phyloP scores from a whole-genome alignment of 2,797 vertebrate genomes.

The Sphaeramia orbicularis region DNA sequence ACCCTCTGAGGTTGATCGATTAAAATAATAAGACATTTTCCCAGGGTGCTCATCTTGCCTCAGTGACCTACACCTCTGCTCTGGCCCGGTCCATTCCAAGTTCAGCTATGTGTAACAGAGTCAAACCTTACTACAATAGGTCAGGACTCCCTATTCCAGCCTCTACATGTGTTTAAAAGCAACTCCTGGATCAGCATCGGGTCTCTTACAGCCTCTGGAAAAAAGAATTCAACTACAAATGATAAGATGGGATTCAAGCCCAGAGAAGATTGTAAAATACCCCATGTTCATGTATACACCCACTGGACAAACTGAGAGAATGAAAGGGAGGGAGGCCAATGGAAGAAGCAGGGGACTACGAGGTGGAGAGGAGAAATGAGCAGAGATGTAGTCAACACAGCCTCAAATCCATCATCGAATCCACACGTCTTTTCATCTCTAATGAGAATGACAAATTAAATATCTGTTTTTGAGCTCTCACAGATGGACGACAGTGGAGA shows the following conservation, averaged over 20 bases:
- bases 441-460: slow-evolving; percentile 55
- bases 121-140: slow-evolving; percentile 31
- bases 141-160: slow-evolving; percentile 44
- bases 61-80: slow-evolving; percentile 45
- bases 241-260: slow-evolving; percentile 49
- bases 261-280: slow-evolving; percentile 45
- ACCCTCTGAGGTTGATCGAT: slow-evolving; percentile 74
- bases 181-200: slow-evolving; percentile 50
- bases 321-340: slow-evolving; percentile 26
- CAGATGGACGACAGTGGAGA: slow-evolving; percentile 65
- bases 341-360: slow-evolving; percentile 21
- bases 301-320: slow-evolving; percentile 25
- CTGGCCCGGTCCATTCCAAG: slow-evolving; percentile 53
- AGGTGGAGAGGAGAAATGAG: slow-evolving; percentile 23
- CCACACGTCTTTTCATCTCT: slow-evolving; percentile 52
- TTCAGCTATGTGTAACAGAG: slow-evolving; percentile 52
- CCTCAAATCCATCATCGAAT: slow-evolving; percentile 45
- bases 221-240: slow-evolving; percentile 47
- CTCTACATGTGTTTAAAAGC: slow-evolving; percentile 40
- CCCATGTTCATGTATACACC: slow-evolving; percentile 17
- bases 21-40: slow-evolving; percentile 81
- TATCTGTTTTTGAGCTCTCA: slow-evolving; percentile 52
- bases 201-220: slow-evolving; percentile 40
- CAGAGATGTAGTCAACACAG: slow-evolving; percentile 33
- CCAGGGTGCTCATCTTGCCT: slow-evolving; percentile 67